Percentiles rank a stretch among this genome's conserved stretches.
These are phyloP conservation scores for Saturnia pavonia DNA, from an alignment of 2,888 invertebrate species.

Conservation along the genomic window DNA sequence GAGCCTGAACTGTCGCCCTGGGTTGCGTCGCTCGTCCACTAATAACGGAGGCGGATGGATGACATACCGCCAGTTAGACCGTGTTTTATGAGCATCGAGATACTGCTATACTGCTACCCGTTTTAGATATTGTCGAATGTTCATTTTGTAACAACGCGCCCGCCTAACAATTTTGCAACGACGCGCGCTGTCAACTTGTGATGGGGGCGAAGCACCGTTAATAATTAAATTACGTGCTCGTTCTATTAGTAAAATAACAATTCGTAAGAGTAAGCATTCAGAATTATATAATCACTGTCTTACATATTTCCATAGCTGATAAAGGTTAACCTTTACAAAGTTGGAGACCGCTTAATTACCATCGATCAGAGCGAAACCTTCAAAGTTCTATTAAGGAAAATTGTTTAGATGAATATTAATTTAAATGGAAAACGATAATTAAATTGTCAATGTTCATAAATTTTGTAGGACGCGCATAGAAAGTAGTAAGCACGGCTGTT, in stretches of 20 bases:
- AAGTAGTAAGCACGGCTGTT: constrained; percentile 44
- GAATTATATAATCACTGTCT: constrained; percentile 30
- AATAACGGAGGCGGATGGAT: constrained; percentile 54
- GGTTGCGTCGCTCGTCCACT: constrained; percentile 43
- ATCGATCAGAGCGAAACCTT: constrained; percentile 16
- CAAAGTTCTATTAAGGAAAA: constrained; percentile 16
- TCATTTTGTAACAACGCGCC: constrained; percentile 45
- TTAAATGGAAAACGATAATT: background rate
- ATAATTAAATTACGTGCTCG: constrained; percentile 56
- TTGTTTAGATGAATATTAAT: constrained; percentile 1
- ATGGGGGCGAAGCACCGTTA: constrained; percentile 50
- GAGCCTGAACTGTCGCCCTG: constrained; percentile 49
- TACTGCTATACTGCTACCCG: constrained; percentile 35
- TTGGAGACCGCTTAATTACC: constrained; percentile 41
- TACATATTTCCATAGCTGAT: constrained; percentile 33
- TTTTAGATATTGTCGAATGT: constrained; percentile 44
- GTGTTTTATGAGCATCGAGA: constrained; percentile 53
- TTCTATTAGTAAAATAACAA: constrained; percentile 44
- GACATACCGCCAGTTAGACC: constrained; percentile 53
- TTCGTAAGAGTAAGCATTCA: constrained; percentile 38
- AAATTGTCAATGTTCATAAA: background rate
- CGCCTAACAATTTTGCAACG: constrained; percentile 42
- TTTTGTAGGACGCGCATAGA: constrained; percentile 23
- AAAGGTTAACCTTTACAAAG: constrained; percentile 33
- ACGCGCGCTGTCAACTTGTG: constrained; percentile 40